Conservation (phyloP, 92 coral and sea anemone genomes). For the Hydrozoanthus gracilis region DNA sequence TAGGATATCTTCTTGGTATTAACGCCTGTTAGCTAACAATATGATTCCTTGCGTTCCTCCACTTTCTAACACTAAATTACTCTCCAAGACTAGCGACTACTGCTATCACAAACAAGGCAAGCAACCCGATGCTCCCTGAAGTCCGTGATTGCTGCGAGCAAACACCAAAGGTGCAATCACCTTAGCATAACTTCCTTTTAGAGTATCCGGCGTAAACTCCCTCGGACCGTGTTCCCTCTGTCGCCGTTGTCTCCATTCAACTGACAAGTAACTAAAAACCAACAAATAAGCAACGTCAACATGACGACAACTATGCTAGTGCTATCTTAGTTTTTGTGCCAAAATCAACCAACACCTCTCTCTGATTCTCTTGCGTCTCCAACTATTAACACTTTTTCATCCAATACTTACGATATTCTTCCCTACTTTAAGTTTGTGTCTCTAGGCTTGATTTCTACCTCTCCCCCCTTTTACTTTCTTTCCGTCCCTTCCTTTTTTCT, state of each 20-base stretch:
- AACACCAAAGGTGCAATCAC: conserved; percentile 36
- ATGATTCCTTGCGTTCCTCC: too few relatives aligned
- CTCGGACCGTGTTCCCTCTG: conserved; percentile 47
- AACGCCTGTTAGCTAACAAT: too few relatives aligned
- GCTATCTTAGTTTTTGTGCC: not conserved
- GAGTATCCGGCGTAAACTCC: conserved; percentile 65
- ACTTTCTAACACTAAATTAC: too few relatives aligned
- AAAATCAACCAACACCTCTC: not conserved
- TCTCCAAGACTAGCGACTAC: too few relatives aligned
- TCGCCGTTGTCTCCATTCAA: conserved; percentile 85
- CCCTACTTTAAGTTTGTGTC: too few relatives aligned
- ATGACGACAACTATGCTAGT: not conserved
- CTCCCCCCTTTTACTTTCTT: not conserved
- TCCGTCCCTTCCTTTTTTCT: not conserved
- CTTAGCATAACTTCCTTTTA: conserved; percentile 88
- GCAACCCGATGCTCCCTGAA: too few relatives aligned
- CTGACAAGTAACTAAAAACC: conserved; percentile 71
- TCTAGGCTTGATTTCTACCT: too few relatives aligned
- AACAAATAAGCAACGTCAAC: not conserved
- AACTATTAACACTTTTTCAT: not conserved
- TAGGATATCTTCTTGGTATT: too few relatives aligned
- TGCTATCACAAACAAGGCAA: too few relatives aligned
- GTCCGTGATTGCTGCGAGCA: too few relatives aligned
- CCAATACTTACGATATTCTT: not conserved
- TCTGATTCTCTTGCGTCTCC: not conserved